phyloP scores from a whole-genome alignment of 2,888 invertebrate species.

The Drosophila antonietae region DNA sequence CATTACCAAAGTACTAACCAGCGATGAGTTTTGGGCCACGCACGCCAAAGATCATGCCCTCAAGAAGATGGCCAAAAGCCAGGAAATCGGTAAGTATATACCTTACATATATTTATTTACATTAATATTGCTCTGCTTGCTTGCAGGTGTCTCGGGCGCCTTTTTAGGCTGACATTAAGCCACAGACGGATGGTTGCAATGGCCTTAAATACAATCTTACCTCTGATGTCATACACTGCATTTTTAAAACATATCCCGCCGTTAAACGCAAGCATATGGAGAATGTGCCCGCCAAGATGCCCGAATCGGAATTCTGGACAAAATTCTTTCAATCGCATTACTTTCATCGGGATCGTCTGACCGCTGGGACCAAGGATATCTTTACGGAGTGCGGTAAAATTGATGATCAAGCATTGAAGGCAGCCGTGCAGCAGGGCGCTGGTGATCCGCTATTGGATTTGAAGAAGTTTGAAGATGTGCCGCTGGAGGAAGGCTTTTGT shows the following conservation, averaged over 20 bases:
- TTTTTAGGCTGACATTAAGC: conserved; percentile 97
- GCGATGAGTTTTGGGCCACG: conserved; percentile 99
- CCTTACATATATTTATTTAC: too few species aligned
- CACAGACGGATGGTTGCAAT: conserved; percentile 98
- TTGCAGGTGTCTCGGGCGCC: conserved; percentile 89
- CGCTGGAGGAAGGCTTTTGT: conserved; percentile 88
- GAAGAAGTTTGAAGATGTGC: conserved; percentile 90
- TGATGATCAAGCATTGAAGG: conserved; percentile 93
- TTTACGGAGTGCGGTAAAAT: conserved; percentile 99
- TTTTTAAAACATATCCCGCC: conserved; percentile 99
- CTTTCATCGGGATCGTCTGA: conserved; percentile 97
- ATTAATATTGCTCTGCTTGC: background rate
- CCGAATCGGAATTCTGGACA: conserved; percentile 99
- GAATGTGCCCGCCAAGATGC: conserved; percentile 97
- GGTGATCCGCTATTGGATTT: conserved; percentile 94
- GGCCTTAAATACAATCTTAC: conserved; percentile 98
- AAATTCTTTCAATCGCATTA: conserved; percentile 99
- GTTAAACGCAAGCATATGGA: conserved; percentile 98
- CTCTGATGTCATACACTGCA: conserved; percentile 97
- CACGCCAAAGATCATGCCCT: conserved; percentile 92
- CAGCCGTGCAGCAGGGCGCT: conserved; percentile 91
- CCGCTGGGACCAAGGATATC: conserved; percentile 95
- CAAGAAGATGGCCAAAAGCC: conserved; percentile 90
- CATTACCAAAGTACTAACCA: conserved; percentile 96
- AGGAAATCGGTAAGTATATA: conserved; percentile 90